A percentile compares a stretch with the other conserved stretches of the same genome.
phyloP scores from a whole-genome alignment of 1,140 invertebrate species.

The Hyles euphorbiae region DNA sequence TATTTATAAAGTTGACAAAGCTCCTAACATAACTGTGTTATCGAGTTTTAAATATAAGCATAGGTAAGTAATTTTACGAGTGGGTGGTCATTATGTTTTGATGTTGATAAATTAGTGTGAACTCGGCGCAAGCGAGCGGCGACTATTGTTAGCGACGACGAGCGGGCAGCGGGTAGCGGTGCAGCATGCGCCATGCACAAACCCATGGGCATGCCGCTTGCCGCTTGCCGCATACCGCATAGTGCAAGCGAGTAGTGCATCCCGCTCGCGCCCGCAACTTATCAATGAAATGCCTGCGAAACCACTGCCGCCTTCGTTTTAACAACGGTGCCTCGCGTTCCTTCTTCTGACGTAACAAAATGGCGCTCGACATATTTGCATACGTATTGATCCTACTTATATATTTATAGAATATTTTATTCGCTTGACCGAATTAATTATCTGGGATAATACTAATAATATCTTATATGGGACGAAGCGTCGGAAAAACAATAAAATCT shows the following conservation, averaged over 20 bases:
- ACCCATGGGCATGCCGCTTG: constrained; percentile 21
- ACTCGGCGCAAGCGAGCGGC: constrained; percentile 13
- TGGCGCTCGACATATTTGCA: constrained; percentile 38
- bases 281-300: constrained; percentile 71
- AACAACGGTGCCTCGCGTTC: constrained; percentile 51
- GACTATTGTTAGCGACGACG: constrained; percentile 25
- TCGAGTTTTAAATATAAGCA: not conserved
- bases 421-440: not conserved
- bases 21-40: constrained; percentile 4
- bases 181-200: constrained; percentile 13
- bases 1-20: constrained; percentile 6
- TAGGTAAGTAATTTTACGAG: constrained; percentile 8
- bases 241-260: constrained; percentile 64
- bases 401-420: constrained; percentile 21
- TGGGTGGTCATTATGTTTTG: constrained; percentile 17
- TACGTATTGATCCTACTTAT: constrained; percentile 23
- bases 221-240: not conserved
- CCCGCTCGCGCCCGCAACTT: constrained; percentile 59
- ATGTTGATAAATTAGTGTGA: constrained; percentile 30
- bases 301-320: constrained; percentile 34
- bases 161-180: constrained; percentile 8
- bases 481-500: no score
- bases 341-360: constrained; percentile 59
- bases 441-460: no score
- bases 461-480: no score